Evolutionary conservation across 2,888 invertebrate species (phyloP).

Genomic region (Cerceris rybyensis): DNA sequence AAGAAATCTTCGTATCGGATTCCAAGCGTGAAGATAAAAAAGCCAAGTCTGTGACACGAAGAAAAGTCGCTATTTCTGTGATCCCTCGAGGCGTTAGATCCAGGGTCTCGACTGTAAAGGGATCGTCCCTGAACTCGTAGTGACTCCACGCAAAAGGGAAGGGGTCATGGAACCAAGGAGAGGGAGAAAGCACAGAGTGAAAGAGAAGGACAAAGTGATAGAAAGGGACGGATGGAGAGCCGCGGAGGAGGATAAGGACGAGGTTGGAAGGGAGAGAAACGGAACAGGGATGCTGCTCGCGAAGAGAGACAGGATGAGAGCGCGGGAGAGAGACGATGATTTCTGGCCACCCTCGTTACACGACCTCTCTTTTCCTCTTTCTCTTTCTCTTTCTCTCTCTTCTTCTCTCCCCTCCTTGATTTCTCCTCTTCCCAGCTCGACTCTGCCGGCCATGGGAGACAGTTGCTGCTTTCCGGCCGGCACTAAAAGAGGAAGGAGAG

Average conservation of each 20-base stretch:
- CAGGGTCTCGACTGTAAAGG: conserved; percentile 69
- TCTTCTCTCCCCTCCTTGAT: conserved; percentile 6
- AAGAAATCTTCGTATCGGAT: conserved; percentile 1
- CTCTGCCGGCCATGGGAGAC: conserved; percentile 20
- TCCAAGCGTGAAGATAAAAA: conserved; percentile 19
- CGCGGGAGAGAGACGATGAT: conserved; percentile 22
- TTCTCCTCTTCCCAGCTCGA: conserved; percentile 12
- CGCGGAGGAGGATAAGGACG: conserved; percentile 57
- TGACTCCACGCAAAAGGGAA: conserved; percentile 66
- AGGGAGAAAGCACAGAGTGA: conserved; percentile 45
- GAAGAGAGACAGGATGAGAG: conserved; percentile 26
- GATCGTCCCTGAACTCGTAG: conserved; percentile 76
- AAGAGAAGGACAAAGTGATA: conserved; percentile 27
- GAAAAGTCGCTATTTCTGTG: conserved; percentile 56
- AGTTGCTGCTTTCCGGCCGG: conserved; percentile 45
- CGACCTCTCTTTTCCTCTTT: conserved; percentile 10
- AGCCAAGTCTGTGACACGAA: conserved; percentile 36
- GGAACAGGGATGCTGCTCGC: conserved; percentile 50
- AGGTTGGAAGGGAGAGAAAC: conserved; percentile 52
- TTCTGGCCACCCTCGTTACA: conserved; percentile 57
- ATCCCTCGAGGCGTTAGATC: conserved; percentile 52
- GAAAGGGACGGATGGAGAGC: background rate
- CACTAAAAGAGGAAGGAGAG: conserved; percentile 9
- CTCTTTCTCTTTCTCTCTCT: conserved; percentile 13
- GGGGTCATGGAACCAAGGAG: conserved; percentile 65